Base-by-base conservation (phyloP, 2,113 vertebrate species). In the Aix galericulata region DNA sequence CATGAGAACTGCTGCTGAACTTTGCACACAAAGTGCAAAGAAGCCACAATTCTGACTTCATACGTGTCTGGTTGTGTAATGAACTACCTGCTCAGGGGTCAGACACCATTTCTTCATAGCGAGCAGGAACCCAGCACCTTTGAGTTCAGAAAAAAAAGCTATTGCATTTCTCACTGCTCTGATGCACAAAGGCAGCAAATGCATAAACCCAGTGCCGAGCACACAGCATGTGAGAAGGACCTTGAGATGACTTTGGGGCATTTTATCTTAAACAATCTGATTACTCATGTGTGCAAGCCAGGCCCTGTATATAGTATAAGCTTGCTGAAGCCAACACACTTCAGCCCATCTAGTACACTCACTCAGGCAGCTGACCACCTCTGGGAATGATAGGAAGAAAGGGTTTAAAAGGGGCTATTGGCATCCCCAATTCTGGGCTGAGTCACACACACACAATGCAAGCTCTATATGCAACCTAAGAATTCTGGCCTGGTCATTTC, bases 191-290 rank as follows among this genome's bases (percentile, higher is more conserved):
- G 63, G 50, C 75, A 27, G 72, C 3, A 6, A 66, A 5, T 0
- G 63, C 62, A 21, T 58, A 9, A n/a, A 17, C 1, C 62, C 56
- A 2, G 77, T 0, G 13, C 83, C 0, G 2, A 76, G 81, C 67
- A 16, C 20, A 0, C 9, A 1, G 42, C 50, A 2, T 0, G 40
- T 7, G 72, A 34, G 72, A 48, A 52, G 90, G 79, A 88, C 90
- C 94, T 94, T 88, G 95, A 66, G 80, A 11, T 88, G 93, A 90
- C 94, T 68, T 78, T 95, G 93, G 93, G 82, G 56, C 1, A 6
- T 6, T 91, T 86, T 86, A 91, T 80, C 64, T 72, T 4, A 5
- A 74, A 31, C 60, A 40, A 72, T 89, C 87, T 75, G 56, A 55
- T 86, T 64, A 20, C 78, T 89, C 11, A 21, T 1, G 34, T 0